These are phyloP conservation scores for Thripadectes ignobilis DNA, from an alignment of 2,797 vertebrate species.

Conservation along the genomic window DNA sequence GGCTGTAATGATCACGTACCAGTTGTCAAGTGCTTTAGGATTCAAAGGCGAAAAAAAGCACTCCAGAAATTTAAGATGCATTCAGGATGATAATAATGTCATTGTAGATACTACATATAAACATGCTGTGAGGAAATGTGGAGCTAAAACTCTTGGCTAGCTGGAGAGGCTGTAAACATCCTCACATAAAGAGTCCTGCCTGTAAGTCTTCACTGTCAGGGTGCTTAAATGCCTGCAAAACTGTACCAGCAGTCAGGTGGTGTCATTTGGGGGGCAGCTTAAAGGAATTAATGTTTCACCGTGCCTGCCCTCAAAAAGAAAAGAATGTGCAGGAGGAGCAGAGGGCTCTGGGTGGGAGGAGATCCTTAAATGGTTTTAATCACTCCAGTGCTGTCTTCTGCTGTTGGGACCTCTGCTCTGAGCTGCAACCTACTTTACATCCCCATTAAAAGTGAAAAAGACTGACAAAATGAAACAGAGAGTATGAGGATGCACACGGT, in stretches of 20 bases:
- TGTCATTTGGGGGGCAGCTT: neutral
- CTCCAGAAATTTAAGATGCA: neutral
- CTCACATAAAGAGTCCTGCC: slow-evolving; percentile 29
- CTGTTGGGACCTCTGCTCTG: neutral
- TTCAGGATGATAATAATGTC: slow-evolving; percentile 4
- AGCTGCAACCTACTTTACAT: neutral
- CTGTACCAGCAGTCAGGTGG: neutral
- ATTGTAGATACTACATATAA: slow-evolving; percentile 15
- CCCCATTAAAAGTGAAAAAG: neutral
- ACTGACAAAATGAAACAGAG: neutral
- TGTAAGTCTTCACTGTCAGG: slow-evolving; percentile 59
- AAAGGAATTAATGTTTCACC: neutral
- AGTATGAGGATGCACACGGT: neutral
- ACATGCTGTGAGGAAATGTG: slow-evolving; percentile 5
- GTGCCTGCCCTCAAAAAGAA: neutral
- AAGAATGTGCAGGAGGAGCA: neutral
- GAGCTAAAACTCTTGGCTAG: slow-evolving; percentile 62
- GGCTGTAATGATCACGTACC: neutral
- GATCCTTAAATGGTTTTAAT: neutral
- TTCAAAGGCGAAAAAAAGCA: neutral
- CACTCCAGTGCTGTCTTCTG: neutral
- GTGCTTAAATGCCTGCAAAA: neutral
- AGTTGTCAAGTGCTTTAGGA: neutral
- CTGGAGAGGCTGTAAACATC: slow-evolving; percentile 36
- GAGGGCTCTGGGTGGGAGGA: neutral